Conservation (phyloP, 1,140 invertebrate genomes). For the Elymnias hypermnestra region DNA sequence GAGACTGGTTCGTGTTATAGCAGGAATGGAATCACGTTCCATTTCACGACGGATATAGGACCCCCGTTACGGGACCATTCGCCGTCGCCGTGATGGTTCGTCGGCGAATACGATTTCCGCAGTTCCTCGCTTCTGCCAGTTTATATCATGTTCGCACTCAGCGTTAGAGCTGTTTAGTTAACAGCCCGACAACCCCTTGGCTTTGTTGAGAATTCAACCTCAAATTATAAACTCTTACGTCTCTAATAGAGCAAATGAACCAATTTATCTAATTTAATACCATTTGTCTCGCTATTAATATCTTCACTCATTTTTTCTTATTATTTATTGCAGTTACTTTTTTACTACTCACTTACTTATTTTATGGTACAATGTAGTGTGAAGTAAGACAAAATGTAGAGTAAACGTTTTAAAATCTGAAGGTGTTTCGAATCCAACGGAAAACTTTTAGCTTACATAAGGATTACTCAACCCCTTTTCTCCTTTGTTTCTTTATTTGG, state of each 20-base stretch:
- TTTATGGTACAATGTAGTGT: no score
- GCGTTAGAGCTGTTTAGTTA: slow-evolving; percentile 23
- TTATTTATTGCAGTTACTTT: no score
- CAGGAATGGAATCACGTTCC: slow-evolving; percentile 56
- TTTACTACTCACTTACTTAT: no score
- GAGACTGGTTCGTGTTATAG: slow-evolving; percentile 23
- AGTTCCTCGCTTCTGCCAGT: slow-evolving; percentile 32
- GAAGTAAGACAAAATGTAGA: no score
- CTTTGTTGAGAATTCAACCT: no score
- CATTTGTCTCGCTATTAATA: no score
- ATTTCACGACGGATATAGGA: slow-evolving; percentile 67
- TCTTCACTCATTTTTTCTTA: no score
- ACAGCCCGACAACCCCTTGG: slow-evolving; percentile 13
- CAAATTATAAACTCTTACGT: no score
- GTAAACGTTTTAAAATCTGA: no score
- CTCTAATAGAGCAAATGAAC: no score
- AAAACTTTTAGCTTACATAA: slow-evolving; percentile 24
- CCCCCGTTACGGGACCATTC: slow-evolving; percentile 56
- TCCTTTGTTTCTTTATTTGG: slow-evolving; percentile 3
- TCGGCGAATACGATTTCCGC: slow-evolving; percentile 56
- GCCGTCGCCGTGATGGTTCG: slow-evolving; percentile 48
- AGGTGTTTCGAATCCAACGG: slow-evolving; percentile 17
- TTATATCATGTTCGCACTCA: slow-evolving; percentile 40
- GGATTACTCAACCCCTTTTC: slow-evolving; percentile 25
- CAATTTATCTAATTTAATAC: no score